phyloP scores from a whole-genome alignment of 1,140 invertebrate species.

The Tenebrio molitor region DNA sequence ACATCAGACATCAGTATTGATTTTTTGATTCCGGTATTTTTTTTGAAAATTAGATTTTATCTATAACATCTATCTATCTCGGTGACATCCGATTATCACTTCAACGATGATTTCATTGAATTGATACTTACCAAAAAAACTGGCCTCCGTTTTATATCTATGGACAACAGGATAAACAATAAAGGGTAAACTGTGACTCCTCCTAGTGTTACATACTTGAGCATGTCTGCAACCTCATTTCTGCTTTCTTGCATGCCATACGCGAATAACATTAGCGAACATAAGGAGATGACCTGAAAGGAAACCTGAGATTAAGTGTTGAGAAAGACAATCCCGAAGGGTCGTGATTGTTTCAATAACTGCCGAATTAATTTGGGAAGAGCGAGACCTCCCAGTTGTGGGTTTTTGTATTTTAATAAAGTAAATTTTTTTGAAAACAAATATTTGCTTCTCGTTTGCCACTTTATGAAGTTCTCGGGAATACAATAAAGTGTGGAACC shows the following conservation, averaged over 20 bases:
- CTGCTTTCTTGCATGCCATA: not conserved
- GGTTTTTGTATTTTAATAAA: not conserved
- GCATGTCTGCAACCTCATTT: constrained; percentile 12
- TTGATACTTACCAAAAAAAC: not conserved
- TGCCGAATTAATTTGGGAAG: no score
- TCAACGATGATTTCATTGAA: not conserved
- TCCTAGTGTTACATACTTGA: not conserved
- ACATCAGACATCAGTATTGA: no score
- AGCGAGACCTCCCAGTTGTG: not conserved
- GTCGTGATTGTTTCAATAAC: not conserved
- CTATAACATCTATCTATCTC: not conserved
- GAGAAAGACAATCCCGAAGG: not conserved
- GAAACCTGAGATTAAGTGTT: not conserved
- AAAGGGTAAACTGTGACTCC: constrained; percentile 7
- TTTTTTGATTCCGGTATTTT: no score
- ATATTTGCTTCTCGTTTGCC: not conserved
- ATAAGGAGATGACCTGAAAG: constrained; percentile 1
- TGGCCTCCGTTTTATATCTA: constrained; percentile 1
- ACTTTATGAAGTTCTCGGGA: not conserved
- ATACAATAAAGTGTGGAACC: not conserved
- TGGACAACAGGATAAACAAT: not conserved
- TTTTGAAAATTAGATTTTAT: no score
- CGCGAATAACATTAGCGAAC: constrained; percentile 7
- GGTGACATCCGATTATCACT: not conserved
- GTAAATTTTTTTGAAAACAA: not conserved